Evolutionary conservation across 2,888 invertebrate species (phyloP).

Genomic region (Eulithis prunata): DNA sequence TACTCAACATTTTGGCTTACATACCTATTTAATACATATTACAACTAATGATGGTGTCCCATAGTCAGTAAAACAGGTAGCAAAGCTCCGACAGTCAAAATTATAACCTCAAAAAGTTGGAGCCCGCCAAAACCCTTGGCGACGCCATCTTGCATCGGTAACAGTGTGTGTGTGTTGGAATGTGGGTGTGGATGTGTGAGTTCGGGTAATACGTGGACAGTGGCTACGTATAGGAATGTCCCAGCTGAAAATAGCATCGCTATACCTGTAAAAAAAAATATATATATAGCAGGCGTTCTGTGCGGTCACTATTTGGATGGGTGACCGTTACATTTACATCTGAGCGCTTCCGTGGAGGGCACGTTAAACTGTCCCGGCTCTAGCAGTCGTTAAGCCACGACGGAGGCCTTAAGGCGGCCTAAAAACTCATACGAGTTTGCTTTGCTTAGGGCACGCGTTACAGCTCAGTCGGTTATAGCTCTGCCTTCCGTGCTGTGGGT

Average conservation of each 20-base stretch:
- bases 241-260: conserved; percentile 99
- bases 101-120: conserved; percentile 90
- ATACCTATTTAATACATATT: neutral
- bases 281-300: too few species aligned
- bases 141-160: conserved; percentile 68
- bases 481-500: too few species aligned
- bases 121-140: conserved; percentile 83
- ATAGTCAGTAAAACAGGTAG: conserved; percentile 95
- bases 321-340: too few species aligned
- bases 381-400: too few species aligned
- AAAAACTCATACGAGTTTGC: too few species aligned
- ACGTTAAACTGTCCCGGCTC: too few species aligned
- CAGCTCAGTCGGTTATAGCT: too few species aligned
- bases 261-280: conserved; percentile 84
- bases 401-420: too few species aligned
- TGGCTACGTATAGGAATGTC: conserved; percentile 99
- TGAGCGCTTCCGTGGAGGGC: too few species aligned
- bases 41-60: conserved; percentile 92
- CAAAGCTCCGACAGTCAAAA: conserved; percentile 93
- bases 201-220: conserved; percentile 99
- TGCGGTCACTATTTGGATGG: too few species aligned
- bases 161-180: conserved; percentile 67
- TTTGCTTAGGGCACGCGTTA: too few species aligned
- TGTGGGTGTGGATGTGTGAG: conserved; percentile 86
- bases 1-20: conserved; percentile 4